Percentiles rank a stretch among this genome's conserved stretches.
Evolutionary conservation across 2,888 invertebrate species (phyloP).

Genomic region (Clanis bilineata): DNA sequence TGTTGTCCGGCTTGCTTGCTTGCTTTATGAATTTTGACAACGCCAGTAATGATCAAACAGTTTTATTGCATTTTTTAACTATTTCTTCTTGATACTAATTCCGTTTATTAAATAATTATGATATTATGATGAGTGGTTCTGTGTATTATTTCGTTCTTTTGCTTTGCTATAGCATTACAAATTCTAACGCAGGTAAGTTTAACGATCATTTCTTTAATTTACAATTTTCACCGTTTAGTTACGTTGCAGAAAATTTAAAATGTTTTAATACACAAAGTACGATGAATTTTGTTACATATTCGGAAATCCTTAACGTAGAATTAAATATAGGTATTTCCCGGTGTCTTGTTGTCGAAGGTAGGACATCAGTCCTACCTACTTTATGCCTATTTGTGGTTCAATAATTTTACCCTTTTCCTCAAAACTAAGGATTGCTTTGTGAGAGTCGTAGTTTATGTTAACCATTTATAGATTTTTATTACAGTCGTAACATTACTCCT

Average conservation of each 20-base stretch:
- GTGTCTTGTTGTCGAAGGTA: no score
- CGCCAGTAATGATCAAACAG: conserved; percentile 78
- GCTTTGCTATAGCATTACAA: conserved; percentile 62
- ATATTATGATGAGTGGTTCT: conserved; percentile 75
- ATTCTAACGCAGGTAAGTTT: conserved; percentile 68
- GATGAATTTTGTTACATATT: no score
- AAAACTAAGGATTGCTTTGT: no score
- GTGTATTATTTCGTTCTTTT: conserved; percentile 71
- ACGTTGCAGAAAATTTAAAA: not conserved
- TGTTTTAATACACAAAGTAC: no score
- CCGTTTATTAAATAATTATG: conserved; percentile 50
- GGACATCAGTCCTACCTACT: no score
- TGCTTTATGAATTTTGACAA: conserved; percentile 47
- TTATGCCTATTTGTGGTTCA: no score
- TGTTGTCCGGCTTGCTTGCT: conserved; percentile 68
- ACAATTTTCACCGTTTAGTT: not conserved
- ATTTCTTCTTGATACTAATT: conserved; percentile 33
- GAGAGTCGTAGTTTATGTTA: no score
- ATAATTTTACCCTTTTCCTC: no score
- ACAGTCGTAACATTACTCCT: no score
- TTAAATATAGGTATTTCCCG: no score
- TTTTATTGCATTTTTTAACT: conserved; percentile 58
- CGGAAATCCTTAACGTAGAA: no score
- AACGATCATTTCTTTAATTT: conserved; percentile 29
- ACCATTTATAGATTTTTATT: no score